These are phyloP conservation scores for Campoletis sonorensis DNA, from an alignment of 1,140 invertebrate genomes.

Conservation along the genomic window DNA sequence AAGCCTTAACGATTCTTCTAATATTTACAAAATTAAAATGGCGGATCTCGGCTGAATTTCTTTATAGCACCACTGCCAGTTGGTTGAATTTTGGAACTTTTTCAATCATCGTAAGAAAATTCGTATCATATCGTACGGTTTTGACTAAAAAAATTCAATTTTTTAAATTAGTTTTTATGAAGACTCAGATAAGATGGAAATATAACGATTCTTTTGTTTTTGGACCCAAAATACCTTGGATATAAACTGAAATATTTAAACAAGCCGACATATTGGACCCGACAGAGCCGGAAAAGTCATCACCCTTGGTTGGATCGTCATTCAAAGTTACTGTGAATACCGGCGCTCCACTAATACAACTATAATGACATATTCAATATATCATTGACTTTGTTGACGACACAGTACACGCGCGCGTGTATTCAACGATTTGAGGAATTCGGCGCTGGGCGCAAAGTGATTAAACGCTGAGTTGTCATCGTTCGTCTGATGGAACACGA, in stretches of 20 bases:
- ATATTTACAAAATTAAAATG: too few relatives aligned
- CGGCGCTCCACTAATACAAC: slow-evolving; percentile 4
- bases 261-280: not conserved
- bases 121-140: too few relatives aligned
- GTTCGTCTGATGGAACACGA: slow-evolving; percentile 34
- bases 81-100: too few relatives aligned
- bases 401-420: not conserved
- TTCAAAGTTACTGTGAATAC: slow-evolving; percentile 17
- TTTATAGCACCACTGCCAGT: too few relatives aligned
- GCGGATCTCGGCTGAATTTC: too few relatives aligned
- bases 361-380: slow-evolving; percentile 13
- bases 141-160: too few relatives aligned
- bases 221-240: too few relatives aligned
- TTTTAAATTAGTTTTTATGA: too few relatives aligned
- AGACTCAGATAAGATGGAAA: too few relatives aligned
- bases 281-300: slow-evolving; percentile 20
- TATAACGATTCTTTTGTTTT: too few relatives aligned
- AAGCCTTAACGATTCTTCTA: too few relatives aligned
- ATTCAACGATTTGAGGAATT: slow-evolving; percentile 55
- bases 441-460: slow-evolving; percentile 55
- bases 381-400: slow-evolving; percentile 43
- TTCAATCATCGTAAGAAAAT: too few relatives aligned
- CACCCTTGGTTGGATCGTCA: slow-evolving; percentile 29
- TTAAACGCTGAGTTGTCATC: slow-evolving; percentile 58
- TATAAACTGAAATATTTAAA: not conserved